Conservation (phyloP, 2,888 invertebrate species). For the Hemistola chrysoprasaria region DNA sequence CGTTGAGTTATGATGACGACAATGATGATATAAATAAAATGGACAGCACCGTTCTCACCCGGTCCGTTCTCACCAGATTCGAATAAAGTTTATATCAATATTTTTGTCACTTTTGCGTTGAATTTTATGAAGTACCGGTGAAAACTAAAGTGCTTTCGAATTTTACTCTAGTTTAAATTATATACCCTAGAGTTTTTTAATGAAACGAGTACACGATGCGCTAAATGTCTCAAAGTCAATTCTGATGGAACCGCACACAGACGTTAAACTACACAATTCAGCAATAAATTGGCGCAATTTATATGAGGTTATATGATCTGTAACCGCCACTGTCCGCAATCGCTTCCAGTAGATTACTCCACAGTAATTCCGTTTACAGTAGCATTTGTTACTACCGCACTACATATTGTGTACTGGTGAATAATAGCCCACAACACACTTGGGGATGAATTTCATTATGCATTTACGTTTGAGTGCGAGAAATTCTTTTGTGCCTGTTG, state of each 20-base stretch:
- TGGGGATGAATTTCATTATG: slow-evolving; percentile 79
- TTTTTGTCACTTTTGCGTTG: no score
- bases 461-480: slow-evolving; percentile 65
- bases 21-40: no score
- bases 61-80: no score
- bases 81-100: no score
- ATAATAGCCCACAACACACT: slow-evolving; percentile 75
- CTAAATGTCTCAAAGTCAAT: no score
- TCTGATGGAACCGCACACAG: background rate
- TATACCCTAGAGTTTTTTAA: no score
- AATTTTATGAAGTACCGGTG: no score
- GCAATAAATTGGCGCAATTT: slow-evolving; percentile 4
- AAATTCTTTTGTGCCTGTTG: slow-evolving; percentile 59
- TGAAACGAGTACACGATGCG: no score
- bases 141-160: no score
- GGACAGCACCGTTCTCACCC: no score
- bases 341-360: slow-evolving; percentile 7
- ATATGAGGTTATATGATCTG: slow-evolving; percentile 10
- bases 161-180: no score
- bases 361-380: slow-evolving; percentile 43
- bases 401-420: slow-evolving; percentile 77
- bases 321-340: slow-evolving; percentile 7
- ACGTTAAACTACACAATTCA: slow-evolving; percentile 4
- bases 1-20: no score
- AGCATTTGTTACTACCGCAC: slow-evolving; percentile 69